Evolutionary conservation across 2,888 invertebrate species (phyloP).

Genomic region (Limnephilus auricula): DNA sequence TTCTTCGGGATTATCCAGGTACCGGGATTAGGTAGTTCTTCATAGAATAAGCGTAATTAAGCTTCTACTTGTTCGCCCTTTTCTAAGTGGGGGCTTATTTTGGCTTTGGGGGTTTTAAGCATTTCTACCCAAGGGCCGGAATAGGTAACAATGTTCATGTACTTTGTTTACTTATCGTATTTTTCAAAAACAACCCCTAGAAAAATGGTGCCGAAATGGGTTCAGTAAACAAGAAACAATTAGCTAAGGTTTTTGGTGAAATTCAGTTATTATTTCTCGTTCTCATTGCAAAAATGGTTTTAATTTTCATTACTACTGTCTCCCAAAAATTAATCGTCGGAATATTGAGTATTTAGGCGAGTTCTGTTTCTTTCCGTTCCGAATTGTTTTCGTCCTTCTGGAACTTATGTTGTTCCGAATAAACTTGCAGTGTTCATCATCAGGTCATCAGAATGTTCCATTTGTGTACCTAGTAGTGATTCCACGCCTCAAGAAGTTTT

Average conservation of each 20-base stretch:
- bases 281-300: no score
- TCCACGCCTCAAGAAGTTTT: no score
- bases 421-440: background rate
- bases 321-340: no score
- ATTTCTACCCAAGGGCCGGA: background rate
- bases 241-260: background rate
- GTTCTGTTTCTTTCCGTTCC: no score
- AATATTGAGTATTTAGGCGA: background rate
- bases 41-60: background rate
- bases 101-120: background rate
- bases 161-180: background rate
- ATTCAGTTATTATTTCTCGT: background rate
- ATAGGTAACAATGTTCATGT: background rate
- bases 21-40: slow-evolving; percentile 10
- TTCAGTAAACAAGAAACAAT: background rate
- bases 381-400: no score
- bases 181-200: background rate
- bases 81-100: background rate
- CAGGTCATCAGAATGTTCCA: background rate
- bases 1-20: background rate
- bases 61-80: background rate
- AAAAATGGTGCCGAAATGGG: background rate
- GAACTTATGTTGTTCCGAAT: background rate
- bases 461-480: no score
- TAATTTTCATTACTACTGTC: no score